Evolutionary conservation across 2,888 invertebrate genomes (phyloP).

Genomic region (Coleophora flavipennella): DNA sequence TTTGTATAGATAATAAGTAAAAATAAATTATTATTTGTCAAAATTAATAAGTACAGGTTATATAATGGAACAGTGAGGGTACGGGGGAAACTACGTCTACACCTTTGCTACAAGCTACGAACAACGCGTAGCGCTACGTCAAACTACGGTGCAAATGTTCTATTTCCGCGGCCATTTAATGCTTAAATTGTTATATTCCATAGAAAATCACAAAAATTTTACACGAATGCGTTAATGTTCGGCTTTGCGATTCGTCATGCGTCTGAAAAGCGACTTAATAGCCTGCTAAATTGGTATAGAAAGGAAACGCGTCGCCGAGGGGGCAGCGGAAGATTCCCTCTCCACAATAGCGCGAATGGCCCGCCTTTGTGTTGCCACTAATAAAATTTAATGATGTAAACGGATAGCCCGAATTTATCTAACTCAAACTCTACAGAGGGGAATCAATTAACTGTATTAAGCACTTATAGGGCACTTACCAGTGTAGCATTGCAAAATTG

Average conservation of each 20-base stretch:
- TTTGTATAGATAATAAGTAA: no score
- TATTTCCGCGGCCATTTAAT: no score
- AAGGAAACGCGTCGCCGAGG: constrained; percentile 63
- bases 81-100: no score
- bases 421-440: constrained; percentile 52
- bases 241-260: constrained; percentile 65
- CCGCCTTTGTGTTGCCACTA: constrained; percentile 60
- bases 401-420: constrained; percentile 69
- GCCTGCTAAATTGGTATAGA: constrained; percentile 66
- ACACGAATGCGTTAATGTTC: constrained; percentile 37
- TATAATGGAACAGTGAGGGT: no score
- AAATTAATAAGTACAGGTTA: no score
- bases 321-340: constrained; percentile 57
- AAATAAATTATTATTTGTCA: no score
- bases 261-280: constrained; percentile 62
- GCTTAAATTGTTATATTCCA: constrained; percentile 37
- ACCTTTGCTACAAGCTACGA: no score
- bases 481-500: background rate
- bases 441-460: constrained; percentile 49
- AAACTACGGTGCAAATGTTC: constrained; percentile 1
- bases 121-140: no score
- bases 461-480: background rate
- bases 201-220: constrained; percentile 38
- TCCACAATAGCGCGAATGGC: constrained; percentile 43
- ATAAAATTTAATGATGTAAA: constrained; percentile 73